phyloP scores from a whole-genome alignment of 2,113 vertebrate species.

The Hyla sarda region DNA sequence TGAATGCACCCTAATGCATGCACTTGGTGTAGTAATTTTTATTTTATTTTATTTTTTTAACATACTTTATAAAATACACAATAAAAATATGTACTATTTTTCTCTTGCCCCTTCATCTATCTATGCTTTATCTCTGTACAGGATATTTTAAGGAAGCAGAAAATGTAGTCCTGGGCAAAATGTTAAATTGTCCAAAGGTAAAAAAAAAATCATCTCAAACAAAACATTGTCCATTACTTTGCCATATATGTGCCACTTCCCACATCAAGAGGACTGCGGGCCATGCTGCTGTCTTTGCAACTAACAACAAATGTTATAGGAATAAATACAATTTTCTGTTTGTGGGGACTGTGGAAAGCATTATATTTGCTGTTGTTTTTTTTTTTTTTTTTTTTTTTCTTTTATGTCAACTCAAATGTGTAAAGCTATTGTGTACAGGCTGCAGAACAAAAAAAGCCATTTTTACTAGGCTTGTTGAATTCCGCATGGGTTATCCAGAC shows the following conservation, averaged over 20 bases:
- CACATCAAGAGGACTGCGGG: neutral
- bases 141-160: neutral
- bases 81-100: neutral
- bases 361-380: neutral
- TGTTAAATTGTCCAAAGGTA: neutral
- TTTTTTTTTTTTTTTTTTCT: neutral
- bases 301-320: neutral
- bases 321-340: neutral
- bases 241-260: neutral
- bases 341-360: neutral
- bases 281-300: neutral
- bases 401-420: neutral
- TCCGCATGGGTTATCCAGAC: neutral
- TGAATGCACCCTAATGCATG: too few relatives aligned
- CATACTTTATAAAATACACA: too few relatives aligned
- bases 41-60: too few relatives aligned
- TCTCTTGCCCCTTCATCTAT: neutral
- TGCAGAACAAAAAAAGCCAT: neutral
- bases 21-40: too few relatives aligned
- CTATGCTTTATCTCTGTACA: neutral
- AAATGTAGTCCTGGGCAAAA: neutral
- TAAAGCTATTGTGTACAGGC: neutral
- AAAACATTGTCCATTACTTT: neutral
- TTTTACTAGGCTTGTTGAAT: neutral
- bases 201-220: too few relatives aligned